These are phyloP conservation scores for Dryobota labecula DNA, from an alignment of 2,888 invertebrate species.

Conservation along the genomic window DNA sequence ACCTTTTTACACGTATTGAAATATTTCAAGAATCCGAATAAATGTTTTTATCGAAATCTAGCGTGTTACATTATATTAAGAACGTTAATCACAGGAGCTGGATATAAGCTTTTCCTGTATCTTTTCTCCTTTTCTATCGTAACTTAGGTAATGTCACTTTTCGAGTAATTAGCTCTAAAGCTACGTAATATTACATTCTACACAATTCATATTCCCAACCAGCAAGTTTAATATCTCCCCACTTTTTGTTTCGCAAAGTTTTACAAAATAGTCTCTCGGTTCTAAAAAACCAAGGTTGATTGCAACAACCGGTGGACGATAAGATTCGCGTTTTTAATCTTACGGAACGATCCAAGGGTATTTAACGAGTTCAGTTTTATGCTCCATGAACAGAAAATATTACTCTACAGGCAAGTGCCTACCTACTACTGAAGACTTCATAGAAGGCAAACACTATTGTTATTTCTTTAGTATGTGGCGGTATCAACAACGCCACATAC, in stretches of 20 bases:
- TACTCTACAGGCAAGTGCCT: not conserved
- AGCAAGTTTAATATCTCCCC: constrained; percentile 30
- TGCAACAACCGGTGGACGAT: constrained; percentile 67
- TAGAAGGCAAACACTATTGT: not conserved
- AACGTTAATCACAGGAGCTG: not conserved
- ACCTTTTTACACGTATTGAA: not conserved
- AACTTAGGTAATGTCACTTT: not conserved
- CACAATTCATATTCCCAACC: constrained; percentile 12
- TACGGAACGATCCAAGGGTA: constrained; percentile 75
- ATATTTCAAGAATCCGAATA: not conserved
- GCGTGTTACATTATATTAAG: not conserved
- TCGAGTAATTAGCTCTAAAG: not conserved
- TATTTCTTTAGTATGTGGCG: not conserved
- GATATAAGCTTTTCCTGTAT: not conserved
- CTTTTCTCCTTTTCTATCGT: not conserved
- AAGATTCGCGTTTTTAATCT: constrained; percentile 76
- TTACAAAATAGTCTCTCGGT: constrained; percentile 43
- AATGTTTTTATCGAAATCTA: not conserved
- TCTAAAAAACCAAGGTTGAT: constrained; percentile 71
- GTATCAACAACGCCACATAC: no score
- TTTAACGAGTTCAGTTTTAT: constrained; percentile 55
- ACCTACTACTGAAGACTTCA: not conserved
- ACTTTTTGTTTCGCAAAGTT: constrained; percentile 35
- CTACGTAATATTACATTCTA: not conserved
- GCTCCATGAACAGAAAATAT: constrained; percentile 23